These are phyloP conservation scores for Characodon lateralis DNA, from an alignment of 2,797 vertebrate genomes.

Conservation along the genomic window DNA sequence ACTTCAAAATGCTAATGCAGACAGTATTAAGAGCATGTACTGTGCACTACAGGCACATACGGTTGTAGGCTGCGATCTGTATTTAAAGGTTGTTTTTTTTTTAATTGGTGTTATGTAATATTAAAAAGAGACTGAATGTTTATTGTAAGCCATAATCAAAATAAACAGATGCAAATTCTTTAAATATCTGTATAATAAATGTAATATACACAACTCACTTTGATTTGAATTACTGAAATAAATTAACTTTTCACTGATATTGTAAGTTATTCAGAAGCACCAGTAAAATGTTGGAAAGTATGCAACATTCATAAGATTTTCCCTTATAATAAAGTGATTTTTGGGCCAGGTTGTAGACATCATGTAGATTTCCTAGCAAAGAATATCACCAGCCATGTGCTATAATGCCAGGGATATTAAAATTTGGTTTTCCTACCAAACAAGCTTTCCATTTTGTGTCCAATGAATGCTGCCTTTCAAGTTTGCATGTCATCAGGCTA, in stretches of 20 bases:
- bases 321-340: neutral
- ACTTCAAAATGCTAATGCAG: neutral
- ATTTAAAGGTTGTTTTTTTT: neutral
- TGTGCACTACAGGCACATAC: neutral
- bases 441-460: neutral
- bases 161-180: neutral
- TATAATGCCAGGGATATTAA: neutral
- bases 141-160: neutral
- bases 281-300: neutral
- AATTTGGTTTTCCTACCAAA: neutral
- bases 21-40: neutral
- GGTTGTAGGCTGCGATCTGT: neutral
- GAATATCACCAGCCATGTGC: neutral
- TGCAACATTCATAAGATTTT: neutral
- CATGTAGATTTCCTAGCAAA: neutral
- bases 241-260: neutral
- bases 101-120: neutral
- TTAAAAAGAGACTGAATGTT: neutral
- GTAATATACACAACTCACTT: neutral
- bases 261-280: neutral
- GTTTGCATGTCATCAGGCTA: constrained; percentile 24
- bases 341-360: neutral
- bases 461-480: neutral
- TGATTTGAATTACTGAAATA: neutral
- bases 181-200: neutral